phyloP scores from a whole-genome alignment of 2,113 vertebrate genomes.

The Macaca nemestrina region DNA sequence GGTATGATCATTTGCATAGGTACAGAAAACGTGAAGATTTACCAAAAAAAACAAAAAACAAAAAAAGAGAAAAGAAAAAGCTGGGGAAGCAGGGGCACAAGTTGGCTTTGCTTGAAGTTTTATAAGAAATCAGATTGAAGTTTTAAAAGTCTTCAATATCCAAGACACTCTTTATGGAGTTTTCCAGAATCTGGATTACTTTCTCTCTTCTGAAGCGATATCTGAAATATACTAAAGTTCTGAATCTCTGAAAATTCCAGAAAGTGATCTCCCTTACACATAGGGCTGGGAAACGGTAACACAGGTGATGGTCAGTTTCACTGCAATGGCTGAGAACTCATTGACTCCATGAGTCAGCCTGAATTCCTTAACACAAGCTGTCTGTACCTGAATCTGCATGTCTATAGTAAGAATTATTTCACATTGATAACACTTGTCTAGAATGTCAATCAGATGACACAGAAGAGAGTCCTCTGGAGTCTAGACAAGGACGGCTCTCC shows the following conservation, averaged over 20 bases:
- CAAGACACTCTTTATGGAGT: too few species aligned
- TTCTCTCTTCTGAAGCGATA: too few species aligned
- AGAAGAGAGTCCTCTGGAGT: not conserved
- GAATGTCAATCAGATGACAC: not conserved
- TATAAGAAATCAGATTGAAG: too few species aligned
- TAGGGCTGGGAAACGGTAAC: too few species aligned
- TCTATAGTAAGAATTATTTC: not conserved
- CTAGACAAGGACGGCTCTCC: not conserved
- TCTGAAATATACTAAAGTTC: too few species aligned
- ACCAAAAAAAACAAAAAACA: not conserved
- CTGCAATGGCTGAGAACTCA: not conserved
- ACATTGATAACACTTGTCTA: not conserved
- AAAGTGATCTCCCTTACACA: too few species aligned
- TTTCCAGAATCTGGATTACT: too few species aligned
- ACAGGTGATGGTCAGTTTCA: too few species aligned
- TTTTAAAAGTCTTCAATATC: too few species aligned
- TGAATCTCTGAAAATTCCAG: too few species aligned
- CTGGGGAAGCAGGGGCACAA: not conserved
- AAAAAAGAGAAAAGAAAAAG: too few species aligned
- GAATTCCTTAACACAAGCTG: not conserved
- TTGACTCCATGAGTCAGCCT: not conserved
- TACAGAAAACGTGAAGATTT: not conserved
- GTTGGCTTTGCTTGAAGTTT: not conserved
- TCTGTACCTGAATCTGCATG: not conserved
- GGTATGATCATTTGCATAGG: not conserved